Evolutionary conservation across 2,888 invertebrate genomes (phyloP).

Genomic region (Steromphala cineraria): DNA sequence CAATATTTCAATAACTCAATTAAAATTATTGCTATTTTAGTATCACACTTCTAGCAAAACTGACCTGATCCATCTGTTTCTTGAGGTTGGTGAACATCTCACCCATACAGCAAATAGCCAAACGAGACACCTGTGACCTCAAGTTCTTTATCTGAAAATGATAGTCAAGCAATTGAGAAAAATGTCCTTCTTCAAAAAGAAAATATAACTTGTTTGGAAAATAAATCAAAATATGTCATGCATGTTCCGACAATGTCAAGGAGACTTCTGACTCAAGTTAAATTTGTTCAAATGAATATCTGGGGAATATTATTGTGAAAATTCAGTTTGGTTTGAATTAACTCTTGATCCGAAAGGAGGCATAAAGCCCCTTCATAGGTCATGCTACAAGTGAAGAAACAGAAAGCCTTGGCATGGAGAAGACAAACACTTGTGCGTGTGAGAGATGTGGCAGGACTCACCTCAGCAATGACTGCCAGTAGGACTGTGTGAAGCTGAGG

Average conservation of each 20-base stretch:
- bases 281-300: neutral
- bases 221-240: neutral
- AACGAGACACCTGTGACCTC: slow-evolving; percentile 89
- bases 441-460: neutral
- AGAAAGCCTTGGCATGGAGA: no score
- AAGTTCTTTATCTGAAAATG: slow-evolving; percentile 86
- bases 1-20: no score
- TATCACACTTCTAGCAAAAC: slow-evolving; percentile 41
- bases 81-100: slow-evolving; percentile 83
- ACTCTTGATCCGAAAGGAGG: neutral
- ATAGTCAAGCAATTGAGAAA: no score
- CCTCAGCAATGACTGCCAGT: slow-evolving; percentile 79
- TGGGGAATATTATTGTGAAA: no score
- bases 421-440: no score
- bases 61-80: slow-evolving; percentile 80
- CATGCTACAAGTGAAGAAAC: neutral
- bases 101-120: slow-evolving; percentile 88
- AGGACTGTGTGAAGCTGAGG: slow-evolving; percentile 72
- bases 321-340: neutral
- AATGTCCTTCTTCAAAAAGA: neutral
- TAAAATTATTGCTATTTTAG: no score
- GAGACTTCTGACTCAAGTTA: neutral
- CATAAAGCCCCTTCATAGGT: no score
- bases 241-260: neutral
- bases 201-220: neutral